phyloP scores from a whole-genome alignment of 2,113 vertebrate genomes.

The human region DNA sequence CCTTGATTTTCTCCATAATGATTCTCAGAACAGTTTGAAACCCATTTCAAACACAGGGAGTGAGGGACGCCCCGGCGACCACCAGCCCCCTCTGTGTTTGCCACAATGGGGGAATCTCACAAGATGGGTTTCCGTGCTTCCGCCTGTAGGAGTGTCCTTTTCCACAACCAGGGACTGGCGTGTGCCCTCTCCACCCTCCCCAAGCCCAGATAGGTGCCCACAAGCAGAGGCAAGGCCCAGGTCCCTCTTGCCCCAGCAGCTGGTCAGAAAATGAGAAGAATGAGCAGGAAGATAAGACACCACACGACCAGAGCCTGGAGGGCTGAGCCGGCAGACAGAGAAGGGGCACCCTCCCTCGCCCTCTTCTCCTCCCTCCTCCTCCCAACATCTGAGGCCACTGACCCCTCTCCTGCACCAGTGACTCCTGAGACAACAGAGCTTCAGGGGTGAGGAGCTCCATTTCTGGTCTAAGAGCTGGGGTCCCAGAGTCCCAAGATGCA shows the following conservation, averaged over 20 bases:
- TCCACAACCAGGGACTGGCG: no score
- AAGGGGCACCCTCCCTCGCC: neutral
- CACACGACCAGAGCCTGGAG: neutral
- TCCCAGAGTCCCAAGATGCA: neutral
- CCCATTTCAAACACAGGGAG: neutral
- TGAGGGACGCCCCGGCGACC: neutral
- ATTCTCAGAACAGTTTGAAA: neutral
- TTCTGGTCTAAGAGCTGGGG: neutral
- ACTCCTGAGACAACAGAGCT: neutral
- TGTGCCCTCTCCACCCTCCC: neutral
- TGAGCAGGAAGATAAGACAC: neutral
- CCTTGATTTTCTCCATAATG: neutral
- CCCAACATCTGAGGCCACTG: neutral
- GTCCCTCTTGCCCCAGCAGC: neutral
- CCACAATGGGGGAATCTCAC: neutral
- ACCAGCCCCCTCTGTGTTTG: fast-evolving
- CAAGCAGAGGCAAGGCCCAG: neutral
- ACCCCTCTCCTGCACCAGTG: neutral
- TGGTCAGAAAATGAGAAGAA: neutral
- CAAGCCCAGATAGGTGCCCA: neutral
- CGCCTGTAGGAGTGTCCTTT: neutral
- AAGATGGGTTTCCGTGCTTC: neutral
- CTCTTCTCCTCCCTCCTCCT: neutral
- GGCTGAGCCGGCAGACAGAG: neutral
- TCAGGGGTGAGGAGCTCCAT: neutral